Conservation (phyloP, 2,888 invertebrate genomes). For the Hipparchia semele region DNA sequence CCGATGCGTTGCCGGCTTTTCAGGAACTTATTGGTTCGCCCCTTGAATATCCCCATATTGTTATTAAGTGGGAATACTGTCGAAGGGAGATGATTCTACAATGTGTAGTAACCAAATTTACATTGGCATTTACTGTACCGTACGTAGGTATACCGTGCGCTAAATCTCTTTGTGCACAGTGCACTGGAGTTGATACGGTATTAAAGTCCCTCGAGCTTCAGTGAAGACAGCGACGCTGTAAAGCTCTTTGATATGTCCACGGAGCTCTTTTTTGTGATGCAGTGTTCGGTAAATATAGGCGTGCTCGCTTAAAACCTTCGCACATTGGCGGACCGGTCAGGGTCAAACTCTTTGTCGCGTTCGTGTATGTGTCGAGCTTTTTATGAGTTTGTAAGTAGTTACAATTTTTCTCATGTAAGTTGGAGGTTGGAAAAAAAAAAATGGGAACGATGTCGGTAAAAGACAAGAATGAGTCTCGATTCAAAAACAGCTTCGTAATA, state of each 20-base stretch:
- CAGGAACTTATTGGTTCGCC: too few relatives aligned
- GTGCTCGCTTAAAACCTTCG: not conserved
- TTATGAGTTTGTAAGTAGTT: not conserved
- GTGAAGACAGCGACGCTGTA: slow-evolving; percentile 15
- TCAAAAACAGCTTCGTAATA: too few relatives aligned
- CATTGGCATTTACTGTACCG: not conserved
- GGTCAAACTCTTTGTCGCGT: not conserved
- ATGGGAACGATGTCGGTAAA: too few relatives aligned
- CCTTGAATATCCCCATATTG: too few relatives aligned
- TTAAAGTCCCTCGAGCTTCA: slow-evolving; percentile 12
- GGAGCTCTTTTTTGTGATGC: not conserved
- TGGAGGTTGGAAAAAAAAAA: too few relatives aligned
- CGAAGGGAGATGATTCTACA: too few relatives aligned
- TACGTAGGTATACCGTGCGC: not conserved
- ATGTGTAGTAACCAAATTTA: too few relatives aligned
- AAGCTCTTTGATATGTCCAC: slow-evolving; percentile 20
- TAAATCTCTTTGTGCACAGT: slow-evolving; percentile 5
- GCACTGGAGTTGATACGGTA: not conserved
- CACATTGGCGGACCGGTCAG: slow-evolving; percentile 8
- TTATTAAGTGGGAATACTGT: too few relatives aligned
- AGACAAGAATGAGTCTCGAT: too few relatives aligned
- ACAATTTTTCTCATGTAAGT: too few relatives aligned
- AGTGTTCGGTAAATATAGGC: slow-evolving; percentile 8
- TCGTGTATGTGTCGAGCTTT: too few relatives aligned
- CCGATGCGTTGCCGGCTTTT: too few relatives aligned